Evolutionary conservation across 2,888 invertebrate genomes (phyloP).

Genomic region (Axea sp.): DNA sequence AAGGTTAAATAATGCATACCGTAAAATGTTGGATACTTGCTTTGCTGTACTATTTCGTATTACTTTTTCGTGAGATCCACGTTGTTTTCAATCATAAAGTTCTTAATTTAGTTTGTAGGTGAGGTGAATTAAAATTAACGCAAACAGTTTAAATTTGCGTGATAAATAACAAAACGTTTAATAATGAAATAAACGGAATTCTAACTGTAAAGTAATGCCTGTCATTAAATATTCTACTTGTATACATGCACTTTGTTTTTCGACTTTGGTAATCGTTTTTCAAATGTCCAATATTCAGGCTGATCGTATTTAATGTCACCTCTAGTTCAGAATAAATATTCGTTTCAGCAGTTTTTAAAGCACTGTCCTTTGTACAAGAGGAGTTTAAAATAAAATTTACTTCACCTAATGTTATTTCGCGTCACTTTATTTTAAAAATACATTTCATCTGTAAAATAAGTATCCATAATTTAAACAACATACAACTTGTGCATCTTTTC

Average conservation of each 20-base stretch:
- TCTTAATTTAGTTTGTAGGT: neutral
- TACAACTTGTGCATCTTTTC: no score
- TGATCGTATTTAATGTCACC: slow-evolving; percentile 15
- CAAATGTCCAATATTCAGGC: neutral
- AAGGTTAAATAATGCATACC: slow-evolving; percentile 32
- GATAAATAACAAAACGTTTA: no score
- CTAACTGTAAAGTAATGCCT: no score
- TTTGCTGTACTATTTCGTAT: slow-evolving; percentile 8
- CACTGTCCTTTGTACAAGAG: neutral
- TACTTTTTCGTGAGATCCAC: slow-evolving; percentile 20
- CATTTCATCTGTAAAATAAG: neutral
- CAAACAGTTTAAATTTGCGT: no score
- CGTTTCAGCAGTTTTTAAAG: neutral
- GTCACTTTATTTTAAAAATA: no score
- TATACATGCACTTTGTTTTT: neutral
- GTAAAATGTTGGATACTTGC: slow-evolving; percentile 10
- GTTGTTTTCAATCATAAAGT: slow-evolving; percentile 11
- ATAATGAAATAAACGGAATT: no score
- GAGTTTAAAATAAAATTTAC: no score
- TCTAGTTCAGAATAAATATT: slow-evolving; percentile 4
- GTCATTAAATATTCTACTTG: no score
- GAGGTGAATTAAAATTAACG: neutral
- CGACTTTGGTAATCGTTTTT: slow-evolving; percentile 3
- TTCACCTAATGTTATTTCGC: no score
- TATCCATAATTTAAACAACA: no score